These are phyloP conservation scores for Capitulum mitella DNA, from an alignment of 2,888 invertebrate genomes.

Conservation along the genomic window DNA sequence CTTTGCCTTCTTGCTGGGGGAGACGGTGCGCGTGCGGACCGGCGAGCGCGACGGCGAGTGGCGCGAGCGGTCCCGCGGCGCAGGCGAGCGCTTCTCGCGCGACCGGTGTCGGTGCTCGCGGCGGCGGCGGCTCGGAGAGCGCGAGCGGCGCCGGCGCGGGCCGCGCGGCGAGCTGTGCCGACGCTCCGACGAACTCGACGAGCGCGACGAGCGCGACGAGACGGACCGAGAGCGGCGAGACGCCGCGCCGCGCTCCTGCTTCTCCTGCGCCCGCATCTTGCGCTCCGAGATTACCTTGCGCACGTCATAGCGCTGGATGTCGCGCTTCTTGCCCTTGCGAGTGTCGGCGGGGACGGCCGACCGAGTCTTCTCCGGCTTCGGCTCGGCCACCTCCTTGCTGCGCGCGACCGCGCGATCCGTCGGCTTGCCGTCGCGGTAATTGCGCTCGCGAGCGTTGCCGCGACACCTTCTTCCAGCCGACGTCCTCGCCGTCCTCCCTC, in stretches of 20 bases:
- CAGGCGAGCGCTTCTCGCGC: not conserved
- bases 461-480: slow-evolving; percentile 19
- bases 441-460: not conserved
- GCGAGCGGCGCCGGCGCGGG: not conserved
- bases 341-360: not conserved
- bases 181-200: slow-evolving; percentile 26
- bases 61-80: not conserved
- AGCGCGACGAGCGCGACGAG: not conserved
- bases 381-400: not conserved
- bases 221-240: not conserved
- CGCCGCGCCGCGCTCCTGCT: not conserved
- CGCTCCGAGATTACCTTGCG: not conserved
- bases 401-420: not conserved
- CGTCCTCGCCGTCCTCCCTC: slow-evolving; percentile 1
- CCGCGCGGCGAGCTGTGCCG: slow-evolving; percentile 25
- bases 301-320: not conserved
- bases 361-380: not conserved
- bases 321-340: not conserved
- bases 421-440: not conserved
- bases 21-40: slow-evolving; percentile 22
- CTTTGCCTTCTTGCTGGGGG: slow-evolving; percentile 32
- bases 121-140: not conserved
- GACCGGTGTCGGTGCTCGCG: not conserved
- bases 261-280: not conserved
- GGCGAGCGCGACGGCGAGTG: slow-evolving; percentile 29